Base-by-base conservation (phyloP, 2,113 vertebrate species). In the Passer domesticus region DNA sequence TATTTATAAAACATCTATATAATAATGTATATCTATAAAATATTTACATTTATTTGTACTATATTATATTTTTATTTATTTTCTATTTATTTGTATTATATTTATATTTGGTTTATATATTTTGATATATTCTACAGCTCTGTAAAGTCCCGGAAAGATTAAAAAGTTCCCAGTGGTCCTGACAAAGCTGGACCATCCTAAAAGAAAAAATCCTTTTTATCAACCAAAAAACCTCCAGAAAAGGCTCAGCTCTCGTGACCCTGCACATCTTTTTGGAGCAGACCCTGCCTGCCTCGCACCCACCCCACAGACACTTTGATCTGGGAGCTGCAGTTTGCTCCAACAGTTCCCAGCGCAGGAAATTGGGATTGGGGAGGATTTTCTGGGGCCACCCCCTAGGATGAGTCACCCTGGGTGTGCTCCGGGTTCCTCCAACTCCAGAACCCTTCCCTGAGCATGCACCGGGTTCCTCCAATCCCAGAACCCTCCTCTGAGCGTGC, bases 371-470 rank as follows among this genome's bases (percentile, higher is more conserved):
- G 50, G 27, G 19, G 68, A 77, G 77, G 68, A 66, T 86, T 89
- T 77, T 77, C 41, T 62, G 92, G 55, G 12, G 53, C 28, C 15
- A 27, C 27, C 25, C 50, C 25, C 9, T n/a, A 15, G 28, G 43
- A 9, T 66, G 63, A 33, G 30, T 3, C 30, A 23, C 14, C 62
- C 62, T 4, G 62, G 37, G 39, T 13, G 27, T 50, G 24, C 49
- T 49, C 47, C 12, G 22, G 47, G 47, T 24, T 24, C 22, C 25
- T 9, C 49, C 24, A 50, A 50, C 14, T 14, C 49, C 49, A 50
- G 1, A 27, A 50, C 14, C 14, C 24, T 50, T 50, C 49, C 24
- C 14, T 15, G 8, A 9, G 8, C 1, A 4, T 15, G 4, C 13
- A 15, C 49, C 3, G 14, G 13, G 14, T 50, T 27, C 49, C 8